These are phyloP conservation scores for Lottia gigantea DNA, from an alignment of 2,888 invertebrate species.

Conservation along the genomic window DNA sequence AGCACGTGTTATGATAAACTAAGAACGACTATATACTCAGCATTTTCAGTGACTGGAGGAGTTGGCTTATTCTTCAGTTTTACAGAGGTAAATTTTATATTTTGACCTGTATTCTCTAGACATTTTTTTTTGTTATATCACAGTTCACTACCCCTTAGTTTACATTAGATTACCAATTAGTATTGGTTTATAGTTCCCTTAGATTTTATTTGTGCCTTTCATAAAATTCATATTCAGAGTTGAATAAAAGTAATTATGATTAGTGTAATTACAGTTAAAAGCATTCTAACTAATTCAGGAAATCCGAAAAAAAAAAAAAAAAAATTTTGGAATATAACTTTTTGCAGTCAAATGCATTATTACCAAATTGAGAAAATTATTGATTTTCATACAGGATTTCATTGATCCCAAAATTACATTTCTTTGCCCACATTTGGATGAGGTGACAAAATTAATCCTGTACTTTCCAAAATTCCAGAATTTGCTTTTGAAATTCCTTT, in stretches of 20 bases:
- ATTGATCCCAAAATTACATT: too few relatives aligned
- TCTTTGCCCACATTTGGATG: too few relatives aligned
- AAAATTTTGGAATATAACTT: too few relatives aligned
- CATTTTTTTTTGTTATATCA: too few relatives aligned
- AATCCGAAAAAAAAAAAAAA: too few relatives aligned
- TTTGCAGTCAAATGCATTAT: too few relatives aligned
- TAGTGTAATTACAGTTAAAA: not conserved
- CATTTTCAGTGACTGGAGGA: constrained; percentile 90
- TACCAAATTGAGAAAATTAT: too few relatives aligned
- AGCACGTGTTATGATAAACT: constrained; percentile 81
- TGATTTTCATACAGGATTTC: too few relatives aligned
- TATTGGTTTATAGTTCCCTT: constrained; percentile 9
- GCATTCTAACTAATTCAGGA: too few relatives aligned
- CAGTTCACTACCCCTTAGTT: not conserved
- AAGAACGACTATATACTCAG: constrained; percentile 82
- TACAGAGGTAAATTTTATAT: constrained; percentile 82
- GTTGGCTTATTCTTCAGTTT: constrained; percentile 97
- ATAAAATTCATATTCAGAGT: not conserved
- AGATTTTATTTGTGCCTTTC: constrained; percentile 14
- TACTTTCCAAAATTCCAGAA: too few relatives aligned
- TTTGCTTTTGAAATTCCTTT: not conserved
- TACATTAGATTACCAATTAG: constrained; percentile 8
- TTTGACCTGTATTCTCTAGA: not conserved
- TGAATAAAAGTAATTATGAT: not conserved
- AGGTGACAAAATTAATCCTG: too few relatives aligned